Evolutionary conservation across 2,888 invertebrate species (phyloP), one percentile per base, ranked within the genome.

Genomic region (Drosophila limbata): DNA sequence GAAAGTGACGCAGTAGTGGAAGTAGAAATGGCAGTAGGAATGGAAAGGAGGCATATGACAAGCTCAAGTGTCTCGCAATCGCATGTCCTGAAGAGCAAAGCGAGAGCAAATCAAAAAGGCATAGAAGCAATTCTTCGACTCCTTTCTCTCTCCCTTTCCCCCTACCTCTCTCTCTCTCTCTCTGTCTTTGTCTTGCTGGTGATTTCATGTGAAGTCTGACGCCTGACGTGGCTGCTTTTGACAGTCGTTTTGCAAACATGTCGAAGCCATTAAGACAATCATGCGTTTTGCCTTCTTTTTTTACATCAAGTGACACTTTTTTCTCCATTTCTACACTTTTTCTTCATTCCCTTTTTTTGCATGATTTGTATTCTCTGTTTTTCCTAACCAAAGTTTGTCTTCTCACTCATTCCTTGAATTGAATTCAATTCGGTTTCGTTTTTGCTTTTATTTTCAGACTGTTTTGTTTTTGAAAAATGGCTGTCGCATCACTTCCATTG

Each of bases 211-310:
- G 77, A 65, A 50, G 68, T 35, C 68, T 62, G 74, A 39, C 56
- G 69, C 62, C 73, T 68, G 69, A 73, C 70, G 61, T 50, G 69
- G 40, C 85, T 85, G 85, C 83, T 79, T 83, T 84, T 86, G 85
- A 89, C 89, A 89, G 89, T 86, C 86, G 86, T 86, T 86, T 89
- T 89, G 89, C 88, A 89, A 86, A 86, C 86, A 86, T 86, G 86
- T 86, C 86, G 89, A 87, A 89, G 89, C 84, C 84, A 84, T 84
- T 84, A 84, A 89, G 89, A 85, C 84, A 85, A 86, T 86, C 90
- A 89, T 86, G 88, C 81, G 84, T 88, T 81, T 68, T 67, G 61
- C 64, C 65, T 17, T 56, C 48, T 53, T 42, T 59, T 55, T 59
- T 50, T 60, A 52, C 74, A 69, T 71, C 81, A 81, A 73, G 81